Evolutionary conservation across 35 echinoderm and acorn worm species (phyloP), one percentile per base, ranked within the genome.

Genomic region (Ophioderma brevispina): DNA sequence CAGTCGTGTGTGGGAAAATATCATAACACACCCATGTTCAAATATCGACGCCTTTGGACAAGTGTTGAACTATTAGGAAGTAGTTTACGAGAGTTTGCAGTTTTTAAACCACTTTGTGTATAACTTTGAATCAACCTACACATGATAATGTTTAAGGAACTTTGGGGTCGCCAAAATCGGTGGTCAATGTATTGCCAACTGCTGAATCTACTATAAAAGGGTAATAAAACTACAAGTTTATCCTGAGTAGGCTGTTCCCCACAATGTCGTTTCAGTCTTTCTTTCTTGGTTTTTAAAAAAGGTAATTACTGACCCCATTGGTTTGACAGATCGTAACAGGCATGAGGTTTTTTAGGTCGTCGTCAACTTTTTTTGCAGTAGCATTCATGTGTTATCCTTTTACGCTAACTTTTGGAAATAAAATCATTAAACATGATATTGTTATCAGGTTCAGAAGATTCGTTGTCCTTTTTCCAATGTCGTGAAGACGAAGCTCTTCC

Each of bases 1-100:
- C 78, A 19, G 33, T 33, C 78, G 25, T 80, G 78, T 35, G 35
- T 36, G 4, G 78, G 78, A 2, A 80, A 18, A 5, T 21, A 80
- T 38, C 35, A 80, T 35, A 80, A 80, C 78, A 38, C 78, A 80
- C 13, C 78, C 78, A 80, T 35, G 33, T 80, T 18, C 23, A 36
- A 4, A 80, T 80, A 4, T n/a, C 25, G 25, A 80, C 78, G 33
- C 21, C 25, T 21, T 80, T 36, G 14, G 19, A 36, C 35, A 19
- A 38, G 36, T 80, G 78, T 80, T n/a, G 78, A 0, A 80, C 78
- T 33, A 23, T 80, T 21, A 80, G 35, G 78, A 80, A 35, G 78
- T 80, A 14, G 38, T 2, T 33, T 38, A 1, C 6, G 0, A 0
- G 36, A 5, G 2, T 1, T 35, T 52, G 8, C 21, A 11, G 8